Evolutionary conservation across 1,140 invertebrate species (phyloP).

Genomic region (Bacillus rossius): DNA sequence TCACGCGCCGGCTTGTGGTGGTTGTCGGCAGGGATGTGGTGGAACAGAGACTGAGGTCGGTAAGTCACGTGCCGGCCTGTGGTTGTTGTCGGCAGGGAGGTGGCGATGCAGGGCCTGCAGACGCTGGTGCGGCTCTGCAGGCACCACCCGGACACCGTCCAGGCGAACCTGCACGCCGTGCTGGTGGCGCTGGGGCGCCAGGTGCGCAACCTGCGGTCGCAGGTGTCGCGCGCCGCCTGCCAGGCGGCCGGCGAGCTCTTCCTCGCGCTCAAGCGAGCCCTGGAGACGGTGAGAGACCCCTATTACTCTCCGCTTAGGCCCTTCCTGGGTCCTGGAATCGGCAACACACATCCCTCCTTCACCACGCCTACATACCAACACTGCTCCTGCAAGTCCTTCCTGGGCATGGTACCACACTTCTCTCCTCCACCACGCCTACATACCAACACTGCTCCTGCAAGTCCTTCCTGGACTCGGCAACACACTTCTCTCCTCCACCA

Average conservation of each 20-base stretch:
- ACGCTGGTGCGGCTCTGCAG: slow-evolving; percentile 63
- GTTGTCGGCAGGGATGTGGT: slow-evolving; percentile 64
- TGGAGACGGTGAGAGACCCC: slow-evolving; percentile 62
- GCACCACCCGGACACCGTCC: slow-evolving; percentile 61
- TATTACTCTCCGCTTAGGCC: too few relatives aligned
- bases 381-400: too few relatives aligned
- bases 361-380: too few relatives aligned
- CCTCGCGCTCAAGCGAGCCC: slow-evolving; percentile 54
- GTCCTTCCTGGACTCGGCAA: too few relatives aligned
- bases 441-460: too few relatives aligned
- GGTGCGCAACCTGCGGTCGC: slow-evolving; percentile 81
- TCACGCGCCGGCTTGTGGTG: too few relatives aligned
- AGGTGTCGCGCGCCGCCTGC: slow-evolving; percentile 83
- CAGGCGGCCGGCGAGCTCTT: slow-evolving; percentile 73
- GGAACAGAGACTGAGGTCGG: slow-evolving; percentile 68
- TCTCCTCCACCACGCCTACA: too few relatives aligned
- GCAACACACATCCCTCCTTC: too few relatives aligned
- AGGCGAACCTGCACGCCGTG: slow-evolving; percentile 53
- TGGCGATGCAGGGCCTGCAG: slow-evolving; percentile 70
- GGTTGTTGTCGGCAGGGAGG: slow-evolving; percentile 56
- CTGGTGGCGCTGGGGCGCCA: slow-evolving; percentile 67
- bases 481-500: too few relatives aligned
- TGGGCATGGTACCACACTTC: too few relatives aligned
- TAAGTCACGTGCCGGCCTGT: too few relatives aligned
- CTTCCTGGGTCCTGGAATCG: too few relatives aligned